Conservation (phyloP, 2,113 vertebrate genomes). For the Rallus limicola region DNA sequence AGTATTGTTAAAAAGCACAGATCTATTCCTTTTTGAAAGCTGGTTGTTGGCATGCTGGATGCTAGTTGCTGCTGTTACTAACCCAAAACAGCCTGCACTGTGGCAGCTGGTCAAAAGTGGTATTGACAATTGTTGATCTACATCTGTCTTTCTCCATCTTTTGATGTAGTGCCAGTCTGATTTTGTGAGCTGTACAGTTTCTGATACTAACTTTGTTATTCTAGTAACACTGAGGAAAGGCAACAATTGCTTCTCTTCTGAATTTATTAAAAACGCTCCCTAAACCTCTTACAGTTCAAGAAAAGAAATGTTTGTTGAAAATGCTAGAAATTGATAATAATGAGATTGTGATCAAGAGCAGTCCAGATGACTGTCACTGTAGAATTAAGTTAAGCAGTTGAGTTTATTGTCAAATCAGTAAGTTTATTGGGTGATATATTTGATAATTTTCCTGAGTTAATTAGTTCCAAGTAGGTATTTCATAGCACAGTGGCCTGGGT, state of each 20-base stretch:
- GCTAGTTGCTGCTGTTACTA: not conserved
- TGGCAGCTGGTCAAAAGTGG: not conserved
- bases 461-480: not conserved
- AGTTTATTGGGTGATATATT: not conserved
- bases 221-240: not conserved
- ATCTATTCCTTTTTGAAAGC: not conserved
- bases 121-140: not conserved
- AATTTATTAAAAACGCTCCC: not conserved
- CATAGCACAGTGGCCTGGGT: not conserved
- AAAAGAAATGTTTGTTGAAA: not conserved
- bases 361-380: not conserved
- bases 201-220: not conserved
- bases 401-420: not conserved
- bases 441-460: constrained; percentile 10
- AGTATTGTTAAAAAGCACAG: not conserved
- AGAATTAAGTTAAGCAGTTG: not conserved
- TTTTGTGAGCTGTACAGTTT: not conserved
- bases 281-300: not conserved
- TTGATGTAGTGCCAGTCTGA: not conserved
- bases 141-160: not conserved
- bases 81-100: not conserved
- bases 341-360: not conserved
- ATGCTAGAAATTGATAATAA: not conserved
- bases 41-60: not conserved
- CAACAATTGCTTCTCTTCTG: not conserved